Conservation (phyloP, 2,113 vertebrate species). For the Morone saxatilis region DNA sequence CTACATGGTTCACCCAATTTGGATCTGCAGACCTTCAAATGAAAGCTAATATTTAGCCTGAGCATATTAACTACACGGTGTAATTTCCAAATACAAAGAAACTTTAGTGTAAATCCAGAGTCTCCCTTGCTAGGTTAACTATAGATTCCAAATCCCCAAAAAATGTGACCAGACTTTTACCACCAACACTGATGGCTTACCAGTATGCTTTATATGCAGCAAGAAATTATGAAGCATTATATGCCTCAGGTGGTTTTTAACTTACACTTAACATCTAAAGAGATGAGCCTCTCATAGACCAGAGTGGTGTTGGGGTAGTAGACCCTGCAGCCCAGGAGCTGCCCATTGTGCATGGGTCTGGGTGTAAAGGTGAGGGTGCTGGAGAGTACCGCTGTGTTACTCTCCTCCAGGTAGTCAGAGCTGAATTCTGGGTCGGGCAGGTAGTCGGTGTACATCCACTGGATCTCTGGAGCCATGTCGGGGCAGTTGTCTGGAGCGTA, state of each 20-base stretch:
- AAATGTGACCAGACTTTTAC: too few species aligned
- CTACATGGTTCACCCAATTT: neutral
- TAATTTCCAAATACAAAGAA: too few species aligned
- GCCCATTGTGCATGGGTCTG: conserved; percentile 88
- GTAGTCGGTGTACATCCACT: conserved; percentile 90
- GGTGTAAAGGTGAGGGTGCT: conserved; percentile 89
- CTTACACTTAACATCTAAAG: conserved; percentile 92
- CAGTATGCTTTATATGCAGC: neutral
- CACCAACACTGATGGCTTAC: too few species aligned
- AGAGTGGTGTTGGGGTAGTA: conserved; percentile 88
- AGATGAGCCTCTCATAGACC: conserved; percentile 88
- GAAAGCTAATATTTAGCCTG: neutral
- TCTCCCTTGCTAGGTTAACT: too few species aligned
- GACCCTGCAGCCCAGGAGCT: conserved; percentile 90
- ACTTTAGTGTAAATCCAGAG: too few species aligned
- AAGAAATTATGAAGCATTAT: too few species aligned
- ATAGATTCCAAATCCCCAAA: too few species aligned
- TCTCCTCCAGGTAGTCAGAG: conserved; percentile 85
- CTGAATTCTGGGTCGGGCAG: conserved; percentile 87
- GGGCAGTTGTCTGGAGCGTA: conserved; percentile 92
- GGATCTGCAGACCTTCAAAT: neutral
- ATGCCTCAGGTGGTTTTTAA: conserved; percentile 12
- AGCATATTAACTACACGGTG: neutral
- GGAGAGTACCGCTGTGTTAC: conserved; percentile 88
- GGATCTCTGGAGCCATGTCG: conserved; percentile 88